These are phyloP conservation scores for Ditylenchus dipsaci DNA, from an alignment of 1,140 invertebrate species.

Conservation along the genomic window DNA sequence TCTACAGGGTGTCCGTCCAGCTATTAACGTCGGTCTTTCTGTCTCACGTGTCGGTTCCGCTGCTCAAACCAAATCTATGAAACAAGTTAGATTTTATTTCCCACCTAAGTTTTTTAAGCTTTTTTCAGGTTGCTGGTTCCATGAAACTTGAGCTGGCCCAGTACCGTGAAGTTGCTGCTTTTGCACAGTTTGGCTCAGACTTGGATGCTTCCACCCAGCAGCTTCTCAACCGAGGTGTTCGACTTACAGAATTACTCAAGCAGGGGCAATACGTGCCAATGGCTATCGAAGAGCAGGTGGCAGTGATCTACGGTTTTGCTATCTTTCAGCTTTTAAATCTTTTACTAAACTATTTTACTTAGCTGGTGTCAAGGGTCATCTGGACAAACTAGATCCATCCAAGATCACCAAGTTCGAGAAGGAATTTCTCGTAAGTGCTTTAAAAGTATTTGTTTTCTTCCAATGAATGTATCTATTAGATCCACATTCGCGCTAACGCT, in stretches of 20 bases:
- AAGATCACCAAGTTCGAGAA: constrained; percentile 97
- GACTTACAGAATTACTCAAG: constrained; percentile 96
- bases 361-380: constrained; percentile 94
- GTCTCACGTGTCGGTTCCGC: constrained; percentile 98
- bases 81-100: constrained; percentile 70
- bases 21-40: constrained; percentile 98
- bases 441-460: too few species aligned
- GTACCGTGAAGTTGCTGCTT: constrained; percentile 99
- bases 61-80: constrained; percentile 99
- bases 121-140: constrained; percentile 83
- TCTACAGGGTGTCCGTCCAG: constrained; percentile 86
- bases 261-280: constrained; percentile 99
- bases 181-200: constrained; percentile 99
- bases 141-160: constrained; percentile 99
- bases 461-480: too few species aligned
- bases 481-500: constrained; percentile 69
- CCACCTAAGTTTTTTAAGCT: neutral
- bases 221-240: constrained; percentile 92
- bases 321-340: too few species aligned
- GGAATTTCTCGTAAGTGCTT: constrained; percentile 57
- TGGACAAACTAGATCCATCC: constrained; percentile 94
- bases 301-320: constrained; percentile 72
- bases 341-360: too few species aligned
- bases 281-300: constrained; percentile 96
- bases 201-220: constrained; percentile 98